Base-by-base conservation (phyloP, 2,797 vertebrate genomes). In the Gobio occitaniae region DNA sequence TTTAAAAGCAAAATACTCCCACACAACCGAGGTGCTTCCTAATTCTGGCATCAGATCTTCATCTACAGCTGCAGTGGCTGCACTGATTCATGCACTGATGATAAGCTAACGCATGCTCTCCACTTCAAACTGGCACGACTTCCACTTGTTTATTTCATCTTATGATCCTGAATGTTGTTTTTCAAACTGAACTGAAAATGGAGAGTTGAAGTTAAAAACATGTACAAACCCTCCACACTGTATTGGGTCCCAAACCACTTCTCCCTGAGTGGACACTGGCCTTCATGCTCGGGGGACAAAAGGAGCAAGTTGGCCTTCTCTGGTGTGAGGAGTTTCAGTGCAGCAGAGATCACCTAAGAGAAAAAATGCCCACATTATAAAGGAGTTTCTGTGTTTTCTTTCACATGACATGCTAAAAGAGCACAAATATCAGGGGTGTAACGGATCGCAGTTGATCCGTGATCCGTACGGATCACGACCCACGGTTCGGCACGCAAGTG, bases 171-270 rank as follows among this genome's bases (percentile, higher is more conserved):
- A 44, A 44, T 44, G 41, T 44, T 44, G 41, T 44, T 44, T 44
- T 44, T 44, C 41, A 44, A 44, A 44, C 32, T 21, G 56, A 71
- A 36, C 29, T 52, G 25, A 68, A 80, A 52, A 38, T 2, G 1
- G 2, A 47, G 59, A 66, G 12, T n/a, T 5, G 10, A 41, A 54
- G 52, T 11, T 15, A n/a, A 56, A 74, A 65, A 69, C 8, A 59
- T 16, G 66, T 19, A 88, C 93, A 75, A 82, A 98, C 97, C 97
- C 93, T 99, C 97, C 87, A 96, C n/a, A 21, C 93, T 96, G 94
- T 98, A 99, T 29, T 97, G 96, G 2, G 98, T 99, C 80, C 97
- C 96, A 93, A 99, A 99, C 97, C 97, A 99, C 92, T 95, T 97
- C 93, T 99, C 98, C 90, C 93, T 96, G 38, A 97, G 95, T 78